Evolutionary conservation across 2,113 vertebrate genomes (phyloP).

Genomic region (Procavia capensis): DNA sequence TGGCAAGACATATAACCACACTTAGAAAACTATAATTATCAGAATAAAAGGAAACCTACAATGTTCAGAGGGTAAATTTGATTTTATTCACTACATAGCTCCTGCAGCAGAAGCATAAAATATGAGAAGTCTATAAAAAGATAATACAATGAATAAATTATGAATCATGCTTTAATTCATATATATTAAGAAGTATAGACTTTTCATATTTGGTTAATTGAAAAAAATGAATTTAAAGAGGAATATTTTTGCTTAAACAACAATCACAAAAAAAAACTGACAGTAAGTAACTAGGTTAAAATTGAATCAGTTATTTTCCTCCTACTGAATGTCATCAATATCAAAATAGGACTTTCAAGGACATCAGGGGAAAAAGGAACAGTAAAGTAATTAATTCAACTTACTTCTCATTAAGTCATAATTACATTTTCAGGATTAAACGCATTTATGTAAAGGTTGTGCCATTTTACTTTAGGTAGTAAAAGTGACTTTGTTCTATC

Average conservation of each 20-base stretch:
- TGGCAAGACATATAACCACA: not conserved
- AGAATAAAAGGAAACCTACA: not conserved
- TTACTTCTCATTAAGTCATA: slow-evolving; percentile 82
- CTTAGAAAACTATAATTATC: not conserved
- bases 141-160: not conserved
- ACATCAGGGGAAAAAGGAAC: not conserved
- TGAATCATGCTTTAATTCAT: not conserved
- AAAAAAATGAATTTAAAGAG: slow-evolving; percentile 8
- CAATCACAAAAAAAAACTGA: not conserved
- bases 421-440: slow-evolving; percentile 79
- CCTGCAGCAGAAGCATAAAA: not conserved
- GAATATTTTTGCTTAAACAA: not conserved
- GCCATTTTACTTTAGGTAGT: slow-evolving; percentile 68
- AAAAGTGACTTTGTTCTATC: slow-evolving; percentile 62
- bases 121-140: not conserved
- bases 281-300: slow-evolving; percentile 24
- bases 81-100: not conserved
- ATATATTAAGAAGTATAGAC: not conserved
- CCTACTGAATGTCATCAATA: slow-evolving; percentile 69
- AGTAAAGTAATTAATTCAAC: slow-evolving; percentile 78
- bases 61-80: not conserved
- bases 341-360: slow-evolving; percentile 69
- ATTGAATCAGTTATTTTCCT: slow-evolving; percentile 25
- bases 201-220: not conserved
- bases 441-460: slow-evolving; percentile 62